Conservation (phyloP, 2,797 vertebrate genomes). For the Paratrypauchen microcephalus region DNA sequence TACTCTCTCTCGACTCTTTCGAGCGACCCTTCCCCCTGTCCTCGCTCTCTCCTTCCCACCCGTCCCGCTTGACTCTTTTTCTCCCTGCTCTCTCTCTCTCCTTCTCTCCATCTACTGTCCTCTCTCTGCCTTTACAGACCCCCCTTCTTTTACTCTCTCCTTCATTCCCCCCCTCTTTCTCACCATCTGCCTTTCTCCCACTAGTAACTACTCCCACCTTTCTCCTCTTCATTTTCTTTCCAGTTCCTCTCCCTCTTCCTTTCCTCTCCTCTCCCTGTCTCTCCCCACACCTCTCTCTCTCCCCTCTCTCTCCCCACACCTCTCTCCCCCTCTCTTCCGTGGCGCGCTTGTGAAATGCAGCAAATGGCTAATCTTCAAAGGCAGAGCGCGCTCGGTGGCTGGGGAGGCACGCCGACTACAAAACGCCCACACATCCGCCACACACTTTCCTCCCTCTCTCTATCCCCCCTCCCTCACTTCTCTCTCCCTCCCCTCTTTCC, state of each 20-base stretch:
- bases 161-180: not conserved
- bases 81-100: not conserved
- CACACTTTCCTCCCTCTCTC: slow-evolving; percentile 38
- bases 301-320: not conserved
- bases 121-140: not conserved
- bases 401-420: slow-evolving; percentile 64
- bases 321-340: not conserved
- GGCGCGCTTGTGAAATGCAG: slow-evolving; percentile 63
- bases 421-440: slow-evolving; percentile 68
- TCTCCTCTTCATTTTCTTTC: not conserved
- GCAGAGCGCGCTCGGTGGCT: slow-evolving; percentile 58
- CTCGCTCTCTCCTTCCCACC: not conserved
- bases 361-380: slow-evolving; percentile 75
- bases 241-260: not conserved
- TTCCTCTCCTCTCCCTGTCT: too few relatives aligned
- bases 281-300: not conserved
- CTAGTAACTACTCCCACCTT: too few relatives aligned
- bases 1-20: not conserved
- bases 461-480: too few relatives aligned
- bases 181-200: not conserved
- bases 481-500: too few relatives aligned
- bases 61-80: not conserved
- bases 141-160: not conserved
- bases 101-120: not conserved
- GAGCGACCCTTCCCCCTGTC: too few relatives aligned